Percentiles rank a stretch among this genome's conserved stretches.
These are phyloP conservation scores for Muricea muricata DNA, from an alignment of 92 coral and sea anemone genomes.

Conservation along the genomic window DNA sequence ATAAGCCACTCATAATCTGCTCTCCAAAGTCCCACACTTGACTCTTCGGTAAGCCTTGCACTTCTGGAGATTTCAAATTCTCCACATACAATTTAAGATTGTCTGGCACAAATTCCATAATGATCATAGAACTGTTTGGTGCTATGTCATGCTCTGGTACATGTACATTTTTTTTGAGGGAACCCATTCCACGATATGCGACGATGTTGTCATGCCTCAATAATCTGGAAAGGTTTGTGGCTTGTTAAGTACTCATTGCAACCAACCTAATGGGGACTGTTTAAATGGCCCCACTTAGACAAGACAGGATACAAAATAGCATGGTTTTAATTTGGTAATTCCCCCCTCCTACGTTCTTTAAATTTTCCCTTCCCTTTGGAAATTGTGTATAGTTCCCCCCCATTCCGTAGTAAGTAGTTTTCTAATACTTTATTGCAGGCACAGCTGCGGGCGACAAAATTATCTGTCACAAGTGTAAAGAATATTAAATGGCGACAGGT, in stretches of 20 bases:
- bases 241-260: neutral
- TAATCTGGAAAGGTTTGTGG: slow-evolving; percentile 66
- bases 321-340: too few relatives aligned
- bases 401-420: too few relatives aligned
- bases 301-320: neutral
- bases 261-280: too few relatives aligned
- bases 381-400: too few relatives aligned
- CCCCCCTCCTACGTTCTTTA: too few relatives aligned
- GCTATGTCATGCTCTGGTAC: slow-evolving; percentile 63
- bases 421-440: too few relatives aligned
- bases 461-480: neutral
- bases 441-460: too few relatives aligned
- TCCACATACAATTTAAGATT: slow-evolving; percentile 85
- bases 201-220: slow-evolving; percentile 97
- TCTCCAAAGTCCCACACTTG: slow-evolving; percentile 88
- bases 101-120: slow-evolving; percentile 93
- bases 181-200: slow-evolving; percentile 94
- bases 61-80: slow-evolving; percentile 85
- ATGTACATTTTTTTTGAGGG: slow-evolving; percentile 65
- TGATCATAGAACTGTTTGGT: slow-evolving; percentile 76
- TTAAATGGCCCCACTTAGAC: neutral
- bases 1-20: slow-evolving; percentile 90
- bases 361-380: too few relatives aligned
- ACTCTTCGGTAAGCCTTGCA: slow-evolving; percentile 84
- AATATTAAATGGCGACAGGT: neutral